A percentile compares a stretch with the other conserved stretches of the same genome.
Conservation (phyloP, 2,113 vertebrate species). For the Seriola quinqueradiata region DNA sequence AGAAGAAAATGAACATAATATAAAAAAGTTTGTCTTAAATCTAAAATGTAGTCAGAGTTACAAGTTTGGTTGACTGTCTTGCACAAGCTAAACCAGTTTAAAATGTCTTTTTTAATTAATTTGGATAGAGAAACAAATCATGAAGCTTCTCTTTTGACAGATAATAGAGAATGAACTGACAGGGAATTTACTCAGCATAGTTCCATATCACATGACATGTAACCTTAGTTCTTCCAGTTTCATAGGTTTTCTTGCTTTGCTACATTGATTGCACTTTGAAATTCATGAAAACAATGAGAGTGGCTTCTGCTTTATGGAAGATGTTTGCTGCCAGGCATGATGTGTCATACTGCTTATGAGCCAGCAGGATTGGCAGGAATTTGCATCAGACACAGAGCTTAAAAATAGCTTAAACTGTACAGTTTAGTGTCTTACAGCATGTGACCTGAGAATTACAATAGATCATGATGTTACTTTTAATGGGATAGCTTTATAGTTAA, state of each 20-base stretch:
- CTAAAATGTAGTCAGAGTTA: not conserved
- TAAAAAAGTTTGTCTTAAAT: not conserved
- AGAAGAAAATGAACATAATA: not conserved
- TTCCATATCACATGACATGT: not conserved
- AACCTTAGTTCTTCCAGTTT: not conserved
- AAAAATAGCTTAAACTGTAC: conserved; percentile 60
- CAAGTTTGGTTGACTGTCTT: no score
- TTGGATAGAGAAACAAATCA: not conserved
- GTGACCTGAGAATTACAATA: conserved; percentile 8
- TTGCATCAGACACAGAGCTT: conserved; percentile 59
- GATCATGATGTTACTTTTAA: conserved; percentile 1
- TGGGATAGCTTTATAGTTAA: not conserved
- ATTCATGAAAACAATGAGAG: conserved; percentile 54
- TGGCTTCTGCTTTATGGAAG: conserved; percentile 49
- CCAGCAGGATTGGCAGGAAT: conserved; percentile 58
- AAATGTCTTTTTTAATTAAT: not conserved
- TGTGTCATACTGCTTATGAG: conserved; percentile 60
- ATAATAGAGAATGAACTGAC: not conserved
- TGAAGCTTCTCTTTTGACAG: not conserved
- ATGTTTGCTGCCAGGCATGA: conserved; percentile 52
- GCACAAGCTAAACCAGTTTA: no score
- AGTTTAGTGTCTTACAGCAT: conserved; percentile 18
- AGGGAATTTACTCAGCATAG: not conserved
- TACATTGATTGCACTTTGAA: conserved; percentile 53
- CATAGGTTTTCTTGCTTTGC: not conserved